Evolutionary conservation across 92 coral and sea anemone genomes (phyloP), one percentile per base, ranked within the genome.

Genomic region (Porites divaricata): DNA sequence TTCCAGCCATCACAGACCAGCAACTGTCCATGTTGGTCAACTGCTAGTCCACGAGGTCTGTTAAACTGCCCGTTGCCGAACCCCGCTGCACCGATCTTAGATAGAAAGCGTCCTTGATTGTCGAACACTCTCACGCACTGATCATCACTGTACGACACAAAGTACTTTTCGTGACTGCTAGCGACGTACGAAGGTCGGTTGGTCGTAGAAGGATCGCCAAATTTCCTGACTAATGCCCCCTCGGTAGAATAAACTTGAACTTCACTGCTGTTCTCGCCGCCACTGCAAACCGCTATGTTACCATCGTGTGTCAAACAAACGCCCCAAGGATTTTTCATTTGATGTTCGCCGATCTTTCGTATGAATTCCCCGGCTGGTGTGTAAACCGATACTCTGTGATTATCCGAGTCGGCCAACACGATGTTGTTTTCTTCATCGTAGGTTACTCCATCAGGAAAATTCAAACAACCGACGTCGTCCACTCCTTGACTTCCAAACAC

Each of bases 331-430:
- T 83, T 65, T 56, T 79, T 83, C 45, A 81, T 81, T 59, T 76
- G 71, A 52, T 78, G 82, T 65, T 78, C 24, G 61, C 87, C 90
- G 63, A 92, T 81, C 12, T 72, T 80, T 25, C 85, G 77, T 15
- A 89, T 68, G 14, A 79, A 69, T 53, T 63, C 64, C 16, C 95
- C 95, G 51, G 41, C 56, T 35, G 88, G 70, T 22, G 85, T 68
- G 70, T 81, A 86, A 21, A 92, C 78, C 50, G 80, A 79, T 41
- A 92, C 28, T 41, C 95, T 70, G 63, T 89, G 88, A 51, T 92
- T 92, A 62, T 87, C 93, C 28, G 77, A 80, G 57, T 92, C 95
- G 65, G 93, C 80, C 51, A 92, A 73, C 87, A 92, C 80, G 73
- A 90, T 51, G 52, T 87, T 89, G 8, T 80, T 86, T 48, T 86